Evolutionary conservation across 2,113 vertebrate species (phyloP).

Genomic region (Capreolus pygargus): DNA sequence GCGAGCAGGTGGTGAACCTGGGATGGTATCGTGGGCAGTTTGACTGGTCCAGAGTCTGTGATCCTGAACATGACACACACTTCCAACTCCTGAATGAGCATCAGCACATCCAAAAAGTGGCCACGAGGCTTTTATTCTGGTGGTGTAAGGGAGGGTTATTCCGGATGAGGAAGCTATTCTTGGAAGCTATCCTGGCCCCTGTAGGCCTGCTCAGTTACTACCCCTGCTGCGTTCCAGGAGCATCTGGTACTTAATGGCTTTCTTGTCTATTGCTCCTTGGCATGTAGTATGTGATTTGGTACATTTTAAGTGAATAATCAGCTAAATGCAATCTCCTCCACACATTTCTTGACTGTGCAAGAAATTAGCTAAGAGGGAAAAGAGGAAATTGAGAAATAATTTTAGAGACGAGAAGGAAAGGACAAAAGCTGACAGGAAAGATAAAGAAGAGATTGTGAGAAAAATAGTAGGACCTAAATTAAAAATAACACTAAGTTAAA

Average conservation of each 20-base stretch:
- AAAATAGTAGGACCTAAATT: neutral
- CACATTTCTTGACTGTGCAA: neutral
- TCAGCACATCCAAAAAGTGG: neutral
- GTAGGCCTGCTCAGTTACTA: neutral
- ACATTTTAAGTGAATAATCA: neutral
- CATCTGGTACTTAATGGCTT: neutral
- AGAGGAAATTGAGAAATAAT: neutral
- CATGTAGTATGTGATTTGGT: neutral
- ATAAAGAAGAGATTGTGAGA: neutral
- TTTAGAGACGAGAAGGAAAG: neutral
- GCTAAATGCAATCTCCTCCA: neutral
- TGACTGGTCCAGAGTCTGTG: neutral
- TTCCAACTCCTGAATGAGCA: neutral
- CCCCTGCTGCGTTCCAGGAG: neutral
- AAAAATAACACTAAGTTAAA: neutral
- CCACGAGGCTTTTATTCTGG: neutral
- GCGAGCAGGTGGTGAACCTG: neutral
- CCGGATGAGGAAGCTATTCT: neutral
- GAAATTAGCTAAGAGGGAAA: neutral
- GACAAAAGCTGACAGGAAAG: neutral
- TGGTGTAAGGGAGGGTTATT: neutral
- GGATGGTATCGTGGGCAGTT: neutral
- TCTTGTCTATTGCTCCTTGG: neutral
- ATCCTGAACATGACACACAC: neutral
- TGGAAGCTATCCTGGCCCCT: neutral